Evolutionary conservation across 2,797 vertebrate species (phyloP), one percentile per base, ranked within the genome.

Genomic region (Pseudopleuronectes americanus): DNA sequence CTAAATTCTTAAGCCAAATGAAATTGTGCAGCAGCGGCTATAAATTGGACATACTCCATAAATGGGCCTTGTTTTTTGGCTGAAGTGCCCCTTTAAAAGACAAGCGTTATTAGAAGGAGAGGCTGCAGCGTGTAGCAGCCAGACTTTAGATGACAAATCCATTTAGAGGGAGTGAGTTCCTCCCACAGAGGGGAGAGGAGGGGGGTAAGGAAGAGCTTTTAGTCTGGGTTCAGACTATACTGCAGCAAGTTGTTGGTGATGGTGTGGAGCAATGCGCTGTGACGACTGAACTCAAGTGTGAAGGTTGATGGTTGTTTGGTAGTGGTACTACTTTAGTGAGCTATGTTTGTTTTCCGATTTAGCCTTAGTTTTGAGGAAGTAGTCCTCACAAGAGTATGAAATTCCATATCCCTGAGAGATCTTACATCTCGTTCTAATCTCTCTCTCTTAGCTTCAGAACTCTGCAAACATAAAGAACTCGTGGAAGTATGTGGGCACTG

Each of bases 131-230:
- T 26, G 21, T 51, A 24, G 41, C 71, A 48, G 63, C 38, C 36
- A 66, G 57, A 38, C 49, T 56, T 36, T 19, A 55, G 49, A 74
- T 59, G 63, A 66, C 63, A 66, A 33, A 69, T 69, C 61, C 33
- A 56, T 78, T 63, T 55, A 60, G 55, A 53, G 57, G 4, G 21
- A 65, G 55, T 22, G 55, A 47, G 24, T 53, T 58, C 12, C 49
- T 57, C 38, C 33, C 48, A 54, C 49, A 8, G 31, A 43, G 36
- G n/a, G 4, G 49, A 38, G 28, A 53, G 36, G 47, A 59, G 19
- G 10, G 9, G 33, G 6, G 3, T 49, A 28, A 5, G 17, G 19
- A 24, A 26, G 24, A 31, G 41, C 38, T 38, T 41, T 61, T 49
- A 38, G 52, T 8, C 4, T 22, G 55, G 17, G 16, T 65, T 22